Evolutionary conservation across 2,113 vertebrate species (phyloP).

Genomic region (Notiomystis cincta): DNA sequence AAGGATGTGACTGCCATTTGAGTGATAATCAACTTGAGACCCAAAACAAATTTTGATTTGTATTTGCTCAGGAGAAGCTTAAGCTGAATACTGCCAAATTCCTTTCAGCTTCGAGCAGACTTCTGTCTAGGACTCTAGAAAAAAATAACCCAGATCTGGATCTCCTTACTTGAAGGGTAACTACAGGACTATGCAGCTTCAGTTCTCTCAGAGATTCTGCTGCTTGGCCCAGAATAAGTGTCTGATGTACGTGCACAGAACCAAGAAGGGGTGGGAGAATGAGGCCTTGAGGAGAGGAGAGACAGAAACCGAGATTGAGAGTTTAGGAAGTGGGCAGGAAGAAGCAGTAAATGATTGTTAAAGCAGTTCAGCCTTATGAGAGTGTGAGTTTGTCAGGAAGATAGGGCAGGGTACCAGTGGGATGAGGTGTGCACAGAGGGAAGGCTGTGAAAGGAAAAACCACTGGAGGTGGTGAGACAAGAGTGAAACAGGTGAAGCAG

Average conservation of each 20-base stretch:
- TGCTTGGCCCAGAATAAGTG: not conserved
- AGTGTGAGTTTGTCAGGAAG: not conserved
- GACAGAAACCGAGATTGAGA: not conserved
- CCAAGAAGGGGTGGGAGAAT: not conserved
- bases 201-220: not conserved
- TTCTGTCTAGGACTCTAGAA: not conserved
- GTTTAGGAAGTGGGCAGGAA: not conserved
- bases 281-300: not conserved
- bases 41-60: not conserved
- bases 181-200: not conserved
- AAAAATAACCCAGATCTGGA: not conserved
- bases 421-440: not conserved
- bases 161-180: not conserved
- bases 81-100: not conserved
- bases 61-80: not conserved
- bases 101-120: not conserved
- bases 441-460: not conserved
- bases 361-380: not conserved
- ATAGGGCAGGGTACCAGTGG: not conserved
- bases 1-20: not conserved
- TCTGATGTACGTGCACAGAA: not conserved
- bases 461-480: not conserved
- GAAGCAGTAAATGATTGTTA: not conserved
- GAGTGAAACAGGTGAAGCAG: not conserved
- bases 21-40: not conserved